Evolutionary conservation across 2,888 invertebrate species (phyloP).

Genomic region (Polietes domitor): DNA sequence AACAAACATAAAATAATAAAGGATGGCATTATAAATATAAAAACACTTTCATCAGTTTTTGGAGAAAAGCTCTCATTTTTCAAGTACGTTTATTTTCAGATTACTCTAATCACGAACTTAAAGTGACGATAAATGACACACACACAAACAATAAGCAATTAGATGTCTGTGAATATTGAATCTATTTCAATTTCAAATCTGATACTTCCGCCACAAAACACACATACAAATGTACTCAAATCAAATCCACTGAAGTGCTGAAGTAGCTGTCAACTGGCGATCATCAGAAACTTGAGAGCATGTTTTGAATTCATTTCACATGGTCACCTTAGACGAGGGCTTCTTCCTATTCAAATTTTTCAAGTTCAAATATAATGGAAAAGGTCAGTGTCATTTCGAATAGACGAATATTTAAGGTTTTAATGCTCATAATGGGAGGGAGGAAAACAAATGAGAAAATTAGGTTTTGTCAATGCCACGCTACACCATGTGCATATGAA

Average conservation of each 20-base stretch:
- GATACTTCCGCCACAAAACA: neutral
- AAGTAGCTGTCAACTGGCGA: neutral
- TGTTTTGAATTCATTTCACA: neutral
- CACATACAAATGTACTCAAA: too few relatives aligned
- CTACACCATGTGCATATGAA: neutral
- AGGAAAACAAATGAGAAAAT: constrained; percentile 14
- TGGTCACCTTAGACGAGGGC: constrained; percentile 6
- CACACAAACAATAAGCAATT: too few relatives aligned
- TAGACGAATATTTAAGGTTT: neutral
- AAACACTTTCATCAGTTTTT: too few relatives aligned
- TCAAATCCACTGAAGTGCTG: too few relatives aligned
- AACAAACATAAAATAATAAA: too few relatives aligned
- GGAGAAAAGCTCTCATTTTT: too few relatives aligned
- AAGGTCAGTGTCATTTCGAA: constrained; percentile 55
- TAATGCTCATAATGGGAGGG: neutral
- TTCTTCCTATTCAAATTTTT: constrained; percentile 46
- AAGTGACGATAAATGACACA: too few relatives aligned
- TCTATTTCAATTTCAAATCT: neutral
- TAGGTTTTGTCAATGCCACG: neutral
- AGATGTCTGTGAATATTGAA: too few relatives aligned
- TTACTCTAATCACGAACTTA: too few relatives aligned
- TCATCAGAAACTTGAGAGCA: neutral
- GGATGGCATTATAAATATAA: too few relatives aligned
- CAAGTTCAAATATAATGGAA: constrained; percentile 55
- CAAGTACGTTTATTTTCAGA: too few relatives aligned